Conservation (phyloP, 2,888 invertebrate species). For the Sarcophaga carnaria region DNA sequence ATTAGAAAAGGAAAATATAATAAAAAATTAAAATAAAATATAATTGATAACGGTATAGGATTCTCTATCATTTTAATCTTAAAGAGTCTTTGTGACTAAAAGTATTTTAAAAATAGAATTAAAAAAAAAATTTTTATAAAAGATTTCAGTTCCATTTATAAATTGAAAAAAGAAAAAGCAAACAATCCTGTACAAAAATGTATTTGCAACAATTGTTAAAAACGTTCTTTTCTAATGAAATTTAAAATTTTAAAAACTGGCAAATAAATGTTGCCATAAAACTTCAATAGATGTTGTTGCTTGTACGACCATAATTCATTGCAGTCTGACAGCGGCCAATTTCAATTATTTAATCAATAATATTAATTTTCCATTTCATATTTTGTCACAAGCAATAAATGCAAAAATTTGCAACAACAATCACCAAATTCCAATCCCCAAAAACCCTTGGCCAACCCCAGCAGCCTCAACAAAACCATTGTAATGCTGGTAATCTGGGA, state of each 20-base stretch:
- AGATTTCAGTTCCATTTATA: too few relatives aligned
- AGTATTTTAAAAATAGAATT: too few relatives aligned
- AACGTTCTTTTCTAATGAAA: too few relatives aligned
- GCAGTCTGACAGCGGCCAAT: slow-evolving; percentile 77
- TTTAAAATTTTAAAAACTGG: neutral
- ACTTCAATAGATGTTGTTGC: slow-evolving; percentile 46
- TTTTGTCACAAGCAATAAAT: slow-evolving; percentile 82
- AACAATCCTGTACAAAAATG: too few relatives aligned
- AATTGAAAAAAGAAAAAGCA: too few relatives aligned
- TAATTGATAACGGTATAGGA: too few relatives aligned
- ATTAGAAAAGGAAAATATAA: too few relatives aligned
- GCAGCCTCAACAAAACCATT: slow-evolving; percentile 38
- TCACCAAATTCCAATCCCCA: neutral
- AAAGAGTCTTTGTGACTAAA: too few relatives aligned
- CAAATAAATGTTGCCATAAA: neutral
- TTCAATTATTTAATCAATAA: slow-evolving; percentile 82
- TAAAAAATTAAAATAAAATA: too few relatives aligned
- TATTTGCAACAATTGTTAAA: too few relatives aligned
- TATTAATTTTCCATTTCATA: slow-evolving; percentile 82
- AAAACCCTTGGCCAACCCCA: slow-evolving; percentile 3
- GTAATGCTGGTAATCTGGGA: slow-evolving; percentile 33
- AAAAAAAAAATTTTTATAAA: too few relatives aligned
- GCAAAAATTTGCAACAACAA: slow-evolving; percentile 75
- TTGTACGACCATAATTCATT: slow-evolving; percentile 56
- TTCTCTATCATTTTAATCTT: too few relatives aligned